phyloP scores from a whole-genome alignment of 2,113 vertebrate species.

The Eidolon helvum region DNA sequence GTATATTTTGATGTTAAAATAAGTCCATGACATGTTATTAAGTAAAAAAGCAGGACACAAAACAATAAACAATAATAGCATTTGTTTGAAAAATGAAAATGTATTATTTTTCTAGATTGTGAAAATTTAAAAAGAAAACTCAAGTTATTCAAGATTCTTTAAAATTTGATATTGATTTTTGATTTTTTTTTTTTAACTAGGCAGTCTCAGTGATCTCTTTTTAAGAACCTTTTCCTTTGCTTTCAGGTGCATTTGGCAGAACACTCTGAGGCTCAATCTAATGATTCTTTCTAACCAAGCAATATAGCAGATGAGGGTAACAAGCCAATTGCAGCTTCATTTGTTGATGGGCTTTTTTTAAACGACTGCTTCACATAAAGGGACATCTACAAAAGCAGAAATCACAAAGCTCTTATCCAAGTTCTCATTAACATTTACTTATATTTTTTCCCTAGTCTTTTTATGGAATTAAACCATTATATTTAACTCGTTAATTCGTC shows the following conservation, averaged over 20 bases:
- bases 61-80: not conserved
- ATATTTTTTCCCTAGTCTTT: conserved; percentile 2
- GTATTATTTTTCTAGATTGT: not conserved
- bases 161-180: not conserved
- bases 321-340: not conserved
- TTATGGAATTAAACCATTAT: conserved; percentile 56
- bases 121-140: conserved; percentile 33
- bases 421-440: not conserved
- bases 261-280: not conserved
- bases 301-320: not conserved
- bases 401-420: not conserved
- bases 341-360: not conserved
- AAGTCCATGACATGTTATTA: not conserved
- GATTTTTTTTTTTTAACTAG: not conserved
- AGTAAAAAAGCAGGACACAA: not conserved
- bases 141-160: not conserved
- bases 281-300: not conserved
- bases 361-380: not conserved
- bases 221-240: not conserved
- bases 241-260: not conserved
- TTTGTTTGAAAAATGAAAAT: conserved; percentile 1
- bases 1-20: not conserved
- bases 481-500: conserved; percentile 67
- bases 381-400: not conserved
- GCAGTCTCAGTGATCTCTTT: not conserved